Evolutionary conservation across 2,888 invertebrate species (phyloP).

Genomic region (Hirtodrosophila alboralis): DNA sequence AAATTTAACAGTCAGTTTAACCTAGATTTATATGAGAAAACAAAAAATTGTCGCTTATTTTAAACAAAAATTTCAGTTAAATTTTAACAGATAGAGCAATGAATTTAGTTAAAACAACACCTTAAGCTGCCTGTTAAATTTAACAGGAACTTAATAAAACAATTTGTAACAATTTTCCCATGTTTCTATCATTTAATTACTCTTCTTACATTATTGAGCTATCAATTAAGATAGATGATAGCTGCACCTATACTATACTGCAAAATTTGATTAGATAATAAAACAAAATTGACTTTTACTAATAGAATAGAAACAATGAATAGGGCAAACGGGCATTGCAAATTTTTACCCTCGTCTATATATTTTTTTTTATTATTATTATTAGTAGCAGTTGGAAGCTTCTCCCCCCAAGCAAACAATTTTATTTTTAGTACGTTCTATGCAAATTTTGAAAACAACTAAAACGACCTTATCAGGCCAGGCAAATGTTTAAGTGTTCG

Average conservation of each 20-base stretch:
- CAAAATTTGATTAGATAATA: conserved; percentile 15
- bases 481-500: conserved; percentile 1
- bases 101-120: no score
- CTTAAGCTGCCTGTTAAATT: no score
- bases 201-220: conserved; percentile 19
- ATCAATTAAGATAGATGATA: conserved; percentile 39
- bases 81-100: no score
- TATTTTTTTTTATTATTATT: background rate
- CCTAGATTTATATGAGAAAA: no score
- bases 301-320: conserved; percentile 10
- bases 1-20: no score
- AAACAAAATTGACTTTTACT: conserved; percentile 8
- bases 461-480: conserved; percentile 35
- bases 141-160: conserved; percentile 7
- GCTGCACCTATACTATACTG: conserved; percentile 10
- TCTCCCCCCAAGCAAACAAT: no score
- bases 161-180: conserved; percentile 8
- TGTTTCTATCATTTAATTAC: conserved; percentile 29
- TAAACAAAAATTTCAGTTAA: no score
- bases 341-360: conserved; percentile 1
- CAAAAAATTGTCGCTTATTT: no score
- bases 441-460: conserved; percentile 13
- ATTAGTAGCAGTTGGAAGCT: background rate
- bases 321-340: background rate
- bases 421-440: conserved; percentile 1